Conservation (phyloP, 2,797 vertebrate genomes). For the Petrocephalus sullivani region DNA sequence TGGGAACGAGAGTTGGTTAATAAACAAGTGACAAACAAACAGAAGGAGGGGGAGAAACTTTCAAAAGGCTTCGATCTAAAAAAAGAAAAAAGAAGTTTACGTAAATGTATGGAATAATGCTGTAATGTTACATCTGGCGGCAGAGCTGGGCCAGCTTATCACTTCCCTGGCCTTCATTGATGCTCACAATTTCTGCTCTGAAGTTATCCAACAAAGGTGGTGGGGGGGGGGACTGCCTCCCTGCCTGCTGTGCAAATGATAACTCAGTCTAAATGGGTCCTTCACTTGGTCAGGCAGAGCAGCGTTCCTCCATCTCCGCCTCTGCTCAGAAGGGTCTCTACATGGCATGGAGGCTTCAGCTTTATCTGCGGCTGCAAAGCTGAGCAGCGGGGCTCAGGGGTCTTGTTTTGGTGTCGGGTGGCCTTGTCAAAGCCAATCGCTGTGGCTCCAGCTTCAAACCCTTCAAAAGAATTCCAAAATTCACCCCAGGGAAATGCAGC, state of each 20-base stretch:
- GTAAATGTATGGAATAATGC: slow-evolving; percentile 51
- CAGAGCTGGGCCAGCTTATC: slow-evolving; percentile 41
- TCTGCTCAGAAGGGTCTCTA: slow-evolving; percentile 31
- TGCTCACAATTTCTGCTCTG: neutral
- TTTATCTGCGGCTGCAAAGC: slow-evolving; percentile 36
- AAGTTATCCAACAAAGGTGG: neutral
- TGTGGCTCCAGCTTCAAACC: slow-evolving; percentile 50
- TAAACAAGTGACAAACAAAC: slow-evolving; percentile 62
- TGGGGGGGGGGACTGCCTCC: neutral
- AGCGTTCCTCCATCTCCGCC: neutral
- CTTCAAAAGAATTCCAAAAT: slow-evolving; percentile 50
- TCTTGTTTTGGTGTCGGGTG: slow-evolving; percentile 47
- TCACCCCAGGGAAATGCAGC: neutral
- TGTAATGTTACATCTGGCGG: slow-evolving; percentile 47
- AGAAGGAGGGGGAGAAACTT: slow-evolving; percentile 43
- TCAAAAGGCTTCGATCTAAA: slow-evolving; percentile 61
- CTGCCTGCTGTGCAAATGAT: neutral
- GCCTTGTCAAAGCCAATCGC: slow-evolving; percentile 47
- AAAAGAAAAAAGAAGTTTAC: slow-evolving; percentile 43
- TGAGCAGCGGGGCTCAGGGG: slow-evolving; percentile 44
- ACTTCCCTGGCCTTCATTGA: neutral
- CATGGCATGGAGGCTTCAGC: slow-evolving; percentile 54
- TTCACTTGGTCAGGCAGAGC: neutral
- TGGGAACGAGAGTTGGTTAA: slow-evolving; percentile 53
- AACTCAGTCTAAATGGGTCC: neutral